Evolutionary conservation across 1,140 invertebrate genomes (phyloP).

Genomic region (Monochamus saltuarius): DNA sequence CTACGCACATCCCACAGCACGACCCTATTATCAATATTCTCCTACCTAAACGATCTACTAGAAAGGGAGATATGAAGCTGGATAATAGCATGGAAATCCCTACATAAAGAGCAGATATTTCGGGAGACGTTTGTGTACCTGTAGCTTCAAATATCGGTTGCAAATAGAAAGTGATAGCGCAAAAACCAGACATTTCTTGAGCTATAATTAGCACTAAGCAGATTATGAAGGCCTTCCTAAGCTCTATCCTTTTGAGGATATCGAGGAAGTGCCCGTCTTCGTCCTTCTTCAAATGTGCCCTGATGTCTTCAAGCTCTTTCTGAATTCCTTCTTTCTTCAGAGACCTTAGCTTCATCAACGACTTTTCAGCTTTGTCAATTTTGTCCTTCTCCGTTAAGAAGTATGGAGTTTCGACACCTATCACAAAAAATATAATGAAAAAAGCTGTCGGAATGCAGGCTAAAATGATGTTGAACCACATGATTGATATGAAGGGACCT

Average conservation of each 20-base stretch:
- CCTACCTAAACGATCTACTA: constrained; percentile 71
- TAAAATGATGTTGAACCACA: constrained; percentile 55
- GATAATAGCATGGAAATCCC: constrained; percentile 63
- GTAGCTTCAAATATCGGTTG: constrained; percentile 68
- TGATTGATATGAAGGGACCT: constrained; percentile 38
- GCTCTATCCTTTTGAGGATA: constrained; percentile 53
- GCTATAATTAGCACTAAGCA: constrained; percentile 68
- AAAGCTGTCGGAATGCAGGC: constrained; percentile 55
- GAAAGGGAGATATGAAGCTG: constrained; percentile 59
- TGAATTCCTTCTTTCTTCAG: constrained; percentile 55
- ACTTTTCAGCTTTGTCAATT: constrained; percentile 60
- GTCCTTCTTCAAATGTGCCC: constrained; percentile 7
- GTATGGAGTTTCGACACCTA: constrained; percentile 74
- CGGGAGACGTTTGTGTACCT: constrained; percentile 57
- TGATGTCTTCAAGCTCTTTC: constrained; percentile 56
- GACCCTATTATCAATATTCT: constrained; percentile 68
- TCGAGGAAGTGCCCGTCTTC: constrained; percentile 18
- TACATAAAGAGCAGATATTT: constrained; percentile 69
- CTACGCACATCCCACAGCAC: constrained; percentile 55
- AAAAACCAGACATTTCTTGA: constrained; percentile 78
- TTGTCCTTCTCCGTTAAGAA: constrained; percentile 63
- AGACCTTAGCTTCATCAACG: constrained; percentile 64
- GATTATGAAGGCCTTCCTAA: constrained; percentile 68
- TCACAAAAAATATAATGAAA: constrained; percentile 53
- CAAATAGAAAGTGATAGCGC: constrained; percentile 78